phyloP scores from a whole-genome alignment of 2,888 invertebrate species.

The Fabriciana adippe region DNA sequence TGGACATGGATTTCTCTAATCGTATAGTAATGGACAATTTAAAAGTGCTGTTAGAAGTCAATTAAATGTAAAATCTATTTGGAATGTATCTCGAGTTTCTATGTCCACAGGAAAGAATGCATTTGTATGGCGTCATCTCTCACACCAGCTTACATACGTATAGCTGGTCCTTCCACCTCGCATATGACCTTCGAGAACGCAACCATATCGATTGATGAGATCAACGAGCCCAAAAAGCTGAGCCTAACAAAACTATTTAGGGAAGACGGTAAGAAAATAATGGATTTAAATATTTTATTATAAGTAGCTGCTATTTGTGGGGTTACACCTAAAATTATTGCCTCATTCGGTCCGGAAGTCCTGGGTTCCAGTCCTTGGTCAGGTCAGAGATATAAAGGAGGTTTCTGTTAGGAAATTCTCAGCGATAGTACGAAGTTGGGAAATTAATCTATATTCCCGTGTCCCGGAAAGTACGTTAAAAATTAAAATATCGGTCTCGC shows the following conservation, averaged over 20 bases:
- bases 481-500: too few relatives aligned
- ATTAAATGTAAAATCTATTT: neutral
- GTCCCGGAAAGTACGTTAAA: too few relatives aligned
- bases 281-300: conserved; percentile 6
- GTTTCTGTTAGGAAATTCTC: too few relatives aligned
- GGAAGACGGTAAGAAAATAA: conserved; percentile 33
- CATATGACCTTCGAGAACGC: conserved; percentile 68
- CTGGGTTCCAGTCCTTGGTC: too few relatives aligned
- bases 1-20: too few relatives aligned
- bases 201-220: conserved; percentile 57
- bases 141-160: conserved; percentile 87
- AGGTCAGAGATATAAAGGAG: too few relatives aligned
- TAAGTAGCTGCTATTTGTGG: neutral
- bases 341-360: too few relatives aligned
- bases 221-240: conserved; percentile 33
- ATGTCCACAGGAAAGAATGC: conserved; percentile 76
- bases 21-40: too few relatives aligned
- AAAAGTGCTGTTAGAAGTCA: too few relatives aligned
- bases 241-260: conserved; percentile 36
- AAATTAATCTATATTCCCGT: too few relatives aligned
- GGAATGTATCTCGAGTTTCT: neutral
- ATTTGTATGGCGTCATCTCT: conserved; percentile 85
- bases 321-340: too few relatives aligned
- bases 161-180: conserved; percentile 86
- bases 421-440: too few relatives aligned